Conservation (phyloP, 2,797 vertebrate genomes). For the Sebastes variabilis region DNA sequence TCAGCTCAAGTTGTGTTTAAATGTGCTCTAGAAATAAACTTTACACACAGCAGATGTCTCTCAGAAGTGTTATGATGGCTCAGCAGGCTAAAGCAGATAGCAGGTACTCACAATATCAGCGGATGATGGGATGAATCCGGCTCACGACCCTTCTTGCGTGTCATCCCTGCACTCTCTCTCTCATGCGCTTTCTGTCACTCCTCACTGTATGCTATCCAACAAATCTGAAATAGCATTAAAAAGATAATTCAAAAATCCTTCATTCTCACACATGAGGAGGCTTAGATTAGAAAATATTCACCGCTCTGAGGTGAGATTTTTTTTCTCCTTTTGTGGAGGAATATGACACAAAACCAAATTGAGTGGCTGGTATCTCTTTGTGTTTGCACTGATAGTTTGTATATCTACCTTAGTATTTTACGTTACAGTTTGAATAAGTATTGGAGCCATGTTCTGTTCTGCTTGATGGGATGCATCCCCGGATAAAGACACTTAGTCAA, state of each 20-base stretch:
- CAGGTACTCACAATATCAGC: conserved; percentile 39
- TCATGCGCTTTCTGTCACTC: background rate
- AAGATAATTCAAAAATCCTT: background rate
- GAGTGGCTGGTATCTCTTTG: background rate
- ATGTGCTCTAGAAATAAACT: background rate
- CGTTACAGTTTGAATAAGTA: background rate
- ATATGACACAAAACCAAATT: background rate
- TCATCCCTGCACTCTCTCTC: conserved; percentile 12
- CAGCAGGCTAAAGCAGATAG: conserved; percentile 41
- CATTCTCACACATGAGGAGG: background rate
- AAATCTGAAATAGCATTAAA: background rate
- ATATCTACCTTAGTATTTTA: background rate
- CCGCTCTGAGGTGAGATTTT: background rate
- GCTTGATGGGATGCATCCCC: background rate
- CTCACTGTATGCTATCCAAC: background rate
- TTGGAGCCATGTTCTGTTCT: background rate
- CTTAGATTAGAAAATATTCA: background rate
- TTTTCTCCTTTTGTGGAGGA: background rate
- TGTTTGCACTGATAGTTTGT: background rate
- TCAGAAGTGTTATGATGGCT: conserved; percentile 23
- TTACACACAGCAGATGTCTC: background rate
- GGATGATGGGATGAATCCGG: conserved; percentile 50
- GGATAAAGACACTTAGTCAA: conserved; percentile 1
- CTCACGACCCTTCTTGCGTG: conserved; percentile 37
- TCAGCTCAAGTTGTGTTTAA: background rate